These are phyloP conservation scores for Nibea albiflora DNA, from an alignment of 2,113 vertebrate species.

Conservation along the genomic window DNA sequence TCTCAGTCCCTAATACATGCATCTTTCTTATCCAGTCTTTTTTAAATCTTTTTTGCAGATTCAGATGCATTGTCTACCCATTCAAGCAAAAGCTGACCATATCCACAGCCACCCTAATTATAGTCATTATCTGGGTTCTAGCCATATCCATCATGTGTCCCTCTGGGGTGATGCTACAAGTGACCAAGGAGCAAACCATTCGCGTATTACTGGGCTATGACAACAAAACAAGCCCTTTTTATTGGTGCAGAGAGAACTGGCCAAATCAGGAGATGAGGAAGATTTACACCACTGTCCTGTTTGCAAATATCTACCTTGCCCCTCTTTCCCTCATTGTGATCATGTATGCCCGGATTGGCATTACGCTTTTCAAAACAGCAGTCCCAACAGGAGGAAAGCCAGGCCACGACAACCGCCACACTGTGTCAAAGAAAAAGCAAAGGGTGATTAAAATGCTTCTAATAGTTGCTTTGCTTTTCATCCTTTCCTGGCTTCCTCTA, in stretches of 20 bases:
- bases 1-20: background rate
- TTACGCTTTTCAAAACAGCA: conserved; percentile 85
- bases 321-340: conserved; percentile 89
- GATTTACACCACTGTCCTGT: conserved; percentile 92
- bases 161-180: conserved; percentile 91
- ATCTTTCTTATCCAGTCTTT: background rate
- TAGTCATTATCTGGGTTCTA: conserved; percentile 90
- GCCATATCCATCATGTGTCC: conserved; percentile 92
- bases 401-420: conserved; percentile 81
- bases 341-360: conserved; percentile 90
- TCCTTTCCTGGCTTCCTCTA: conserved; percentile 93
- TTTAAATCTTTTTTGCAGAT: conserved; percentile 80
- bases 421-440: conserved; percentile 88
- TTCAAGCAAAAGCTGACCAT: conserved; percentile 93
- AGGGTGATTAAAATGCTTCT: conserved; percentile 93
- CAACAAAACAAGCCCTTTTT: conserved; percentile 86
- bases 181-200: conserved; percentile 88
- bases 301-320: conserved; percentile 92
- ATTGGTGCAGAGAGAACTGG: conserved; percentile 95
- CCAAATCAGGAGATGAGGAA: conserved; percentile 91
- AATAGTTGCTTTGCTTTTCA: conserved; percentile 89
- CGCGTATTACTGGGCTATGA: conserved; percentile 83
- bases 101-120: conserved; percentile 83
- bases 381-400: conserved; percentile 74
- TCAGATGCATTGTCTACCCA: conserved; percentile 89